A percentile compares a stretch with the other conserved stretches of the same genome.
Evolutionary conservation across 2,113 vertebrate genomes (phyloP).

Genomic region (Pituophis catenifer): DNA sequence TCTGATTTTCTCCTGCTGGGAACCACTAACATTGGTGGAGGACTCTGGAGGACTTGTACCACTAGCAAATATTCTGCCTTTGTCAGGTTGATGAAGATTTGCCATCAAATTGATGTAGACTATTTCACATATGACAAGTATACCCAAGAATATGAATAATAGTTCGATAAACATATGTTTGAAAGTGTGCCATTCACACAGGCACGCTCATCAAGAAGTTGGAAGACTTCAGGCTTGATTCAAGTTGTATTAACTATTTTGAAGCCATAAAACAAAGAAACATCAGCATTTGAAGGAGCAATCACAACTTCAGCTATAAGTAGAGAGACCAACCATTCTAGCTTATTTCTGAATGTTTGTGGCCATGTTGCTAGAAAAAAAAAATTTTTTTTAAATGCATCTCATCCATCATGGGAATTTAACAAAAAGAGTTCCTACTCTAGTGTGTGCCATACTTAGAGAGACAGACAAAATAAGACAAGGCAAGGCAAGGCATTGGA

Average conservation of each 20-base stretch:
- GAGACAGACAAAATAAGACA: too few species aligned
- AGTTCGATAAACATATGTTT: background rate
- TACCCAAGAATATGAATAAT: background rate
- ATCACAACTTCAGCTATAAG: background rate
- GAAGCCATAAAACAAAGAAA: background rate
- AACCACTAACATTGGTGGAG: background rate
- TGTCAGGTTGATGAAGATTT: background rate
- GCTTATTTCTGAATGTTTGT: background rate
- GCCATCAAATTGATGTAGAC: background rate
- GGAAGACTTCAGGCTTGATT: background rate
- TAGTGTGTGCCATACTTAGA: background rate
- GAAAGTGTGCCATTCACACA: background rate
- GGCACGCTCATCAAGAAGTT: background rate
- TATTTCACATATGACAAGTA: background rate
- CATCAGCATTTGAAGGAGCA: background rate
- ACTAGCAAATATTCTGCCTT: background rate
- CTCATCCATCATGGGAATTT: background rate
- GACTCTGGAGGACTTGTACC: background rate
- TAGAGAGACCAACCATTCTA: background rate
- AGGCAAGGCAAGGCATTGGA: too few species aligned
- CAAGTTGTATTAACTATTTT: background rate
- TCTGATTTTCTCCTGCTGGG: background rate
- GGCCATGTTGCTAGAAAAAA: background rate
- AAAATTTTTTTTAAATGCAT: background rate
- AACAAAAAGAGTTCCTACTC: background rate